Evolutionary conservation across 2,113 vertebrate species (phyloP).

Genomic region (Synodontis membranacea): DNA sequence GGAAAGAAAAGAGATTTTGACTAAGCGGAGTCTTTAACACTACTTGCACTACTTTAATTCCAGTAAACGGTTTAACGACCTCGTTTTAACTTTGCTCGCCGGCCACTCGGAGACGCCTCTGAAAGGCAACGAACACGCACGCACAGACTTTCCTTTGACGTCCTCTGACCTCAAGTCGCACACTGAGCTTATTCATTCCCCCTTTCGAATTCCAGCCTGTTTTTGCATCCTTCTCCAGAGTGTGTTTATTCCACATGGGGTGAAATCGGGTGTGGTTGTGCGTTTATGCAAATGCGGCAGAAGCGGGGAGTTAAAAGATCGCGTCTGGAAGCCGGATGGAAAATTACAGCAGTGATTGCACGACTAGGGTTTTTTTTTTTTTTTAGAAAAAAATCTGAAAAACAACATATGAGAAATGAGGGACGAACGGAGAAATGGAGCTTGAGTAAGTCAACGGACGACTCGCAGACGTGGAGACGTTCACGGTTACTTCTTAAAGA

Average conservation of each 20-base stretch:
- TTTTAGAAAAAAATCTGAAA: not conserved
- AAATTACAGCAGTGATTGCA: constrained; percentile 50
- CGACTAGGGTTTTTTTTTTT: not conserved
- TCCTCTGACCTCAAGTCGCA: constrained; percentile 46
- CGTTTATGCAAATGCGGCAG: constrained; percentile 59
- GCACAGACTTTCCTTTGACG: constrained; percentile 72
- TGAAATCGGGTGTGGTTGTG: constrained; percentile 53
- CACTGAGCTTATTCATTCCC: constrained; percentile 63
- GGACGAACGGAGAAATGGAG: not conserved
- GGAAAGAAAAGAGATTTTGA: not conserved
- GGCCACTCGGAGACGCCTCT: constrained; percentile 24
- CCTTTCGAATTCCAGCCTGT: constrained; percentile 45
- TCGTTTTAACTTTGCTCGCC: constrained; percentile 27
- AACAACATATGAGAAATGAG: not conserved
- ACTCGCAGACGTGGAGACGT: not conserved
- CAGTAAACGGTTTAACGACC: constrained; percentile 18
- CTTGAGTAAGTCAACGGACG: not conserved
- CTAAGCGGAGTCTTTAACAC: not conserved
- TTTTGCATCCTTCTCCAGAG: constrained; percentile 55
- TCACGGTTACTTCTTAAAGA: no score
- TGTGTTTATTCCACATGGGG: constrained; percentile 52
- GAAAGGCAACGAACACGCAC: constrained; percentile 60
- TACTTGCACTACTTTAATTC: not conserved
- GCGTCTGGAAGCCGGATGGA: constrained; percentile 43
- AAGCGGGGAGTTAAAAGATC: constrained; percentile 53